Evolutionary conservation across 2,113 vertebrate species (phyloP).

Genomic region (Otis tarda): DNA sequence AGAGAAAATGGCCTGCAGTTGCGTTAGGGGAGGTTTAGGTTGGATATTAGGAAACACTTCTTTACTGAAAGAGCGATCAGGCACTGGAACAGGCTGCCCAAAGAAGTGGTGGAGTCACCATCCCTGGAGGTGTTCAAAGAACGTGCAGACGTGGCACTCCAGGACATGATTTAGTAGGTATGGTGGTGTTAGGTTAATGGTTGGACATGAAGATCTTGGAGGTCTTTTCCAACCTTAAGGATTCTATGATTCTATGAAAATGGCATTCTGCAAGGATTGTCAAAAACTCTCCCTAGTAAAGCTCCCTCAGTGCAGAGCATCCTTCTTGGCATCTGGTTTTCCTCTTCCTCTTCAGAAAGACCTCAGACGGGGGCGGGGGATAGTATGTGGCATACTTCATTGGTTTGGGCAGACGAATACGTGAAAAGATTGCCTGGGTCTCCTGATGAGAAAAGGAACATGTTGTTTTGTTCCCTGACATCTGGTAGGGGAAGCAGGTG

Average conservation of each 20-base stretch:
- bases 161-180: too few relatives aligned
- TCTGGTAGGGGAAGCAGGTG: background rate
- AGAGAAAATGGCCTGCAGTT: too few relatives aligned
- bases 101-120: too few relatives aligned
- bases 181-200: too few relatives aligned
- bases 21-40: too few relatives aligned
- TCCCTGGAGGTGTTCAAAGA: too few relatives aligned
- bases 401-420: background rate
- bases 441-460: background rate
- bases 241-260: background rate
- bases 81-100: too few relatives aligned
- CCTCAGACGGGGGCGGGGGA: background rate
- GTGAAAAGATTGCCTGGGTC: background rate
- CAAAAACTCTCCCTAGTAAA: background rate
- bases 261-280: background rate
- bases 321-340: background rate
- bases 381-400: background rate
- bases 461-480: background rate
- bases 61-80: too few relatives aligned
- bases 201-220: too few relatives aligned
- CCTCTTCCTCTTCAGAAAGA: background rate
- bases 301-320: background rate
- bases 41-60: too few relatives aligned
- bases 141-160: too few relatives aligned
- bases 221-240: too few relatives aligned